Base-by-base conservation (phyloP, 1,140 invertebrate species). In the Cepaea nemoralis region DNA sequence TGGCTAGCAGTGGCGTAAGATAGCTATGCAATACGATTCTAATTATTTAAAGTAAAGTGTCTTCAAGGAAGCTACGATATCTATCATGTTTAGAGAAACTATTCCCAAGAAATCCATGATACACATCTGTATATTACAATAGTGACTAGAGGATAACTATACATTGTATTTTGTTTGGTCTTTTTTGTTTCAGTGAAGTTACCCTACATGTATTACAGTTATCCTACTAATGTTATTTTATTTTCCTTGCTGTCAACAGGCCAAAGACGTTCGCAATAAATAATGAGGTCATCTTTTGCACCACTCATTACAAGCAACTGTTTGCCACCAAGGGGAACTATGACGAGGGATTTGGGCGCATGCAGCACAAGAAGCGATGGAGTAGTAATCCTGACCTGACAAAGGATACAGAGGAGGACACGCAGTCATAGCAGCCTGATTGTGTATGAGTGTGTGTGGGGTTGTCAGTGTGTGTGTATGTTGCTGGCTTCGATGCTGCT, bases 321-420 rank as follows among this genome's bases (percentile, higher is more conserved):
- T 96, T 96, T 89, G 95, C 95, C 86, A 93, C 94, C n/a, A 95
- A 95, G 91, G 95, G 95, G 55, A 96, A 96, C 91, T 96, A 96
- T 89, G 95, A 96, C 86, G 95, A 95, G 88, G 95, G 95, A 33
- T 96, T 96, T 89, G 92, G 92, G 35, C 82, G 91, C 45, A 90
- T 92, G 83, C 91, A 92, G 84, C 89, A 92, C 80, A 92, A 92
- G 82, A 91, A 92, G 77, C 89, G 89, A 83, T 93, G 92, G 92
- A 84, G 79, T 75, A 87, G 82, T 71, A 85, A 85, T 66, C 81
- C 85, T 14, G 83, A 84, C 75, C 71, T 84, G 33, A 40, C 59
- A 31, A 78, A 45, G 45, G 77, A 45, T 59, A 69, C 59, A 63
- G 75, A 42, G 75, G 50, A 39, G 75, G n/a, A 63, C 16, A 37